Evolutionary conservation across 2,888 invertebrate species (phyloP).

Genomic region (Mayetiola destructor): DNA sequence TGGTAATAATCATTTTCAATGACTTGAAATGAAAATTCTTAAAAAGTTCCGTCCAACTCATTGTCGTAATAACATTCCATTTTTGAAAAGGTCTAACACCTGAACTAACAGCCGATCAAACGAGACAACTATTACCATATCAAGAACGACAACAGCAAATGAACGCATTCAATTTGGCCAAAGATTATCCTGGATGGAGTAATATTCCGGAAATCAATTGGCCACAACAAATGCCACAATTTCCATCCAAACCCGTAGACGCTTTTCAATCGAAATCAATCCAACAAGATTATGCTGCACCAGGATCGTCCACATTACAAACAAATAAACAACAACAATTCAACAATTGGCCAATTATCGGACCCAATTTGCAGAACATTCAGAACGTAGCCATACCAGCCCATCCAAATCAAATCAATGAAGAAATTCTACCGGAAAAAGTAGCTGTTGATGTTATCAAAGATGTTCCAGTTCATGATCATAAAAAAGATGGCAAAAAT

Average conservation of each 20-base stretch:
- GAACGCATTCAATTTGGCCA: too few species aligned
- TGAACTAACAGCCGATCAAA: too few species aligned
- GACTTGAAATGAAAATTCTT: background rate
- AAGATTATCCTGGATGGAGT: too few species aligned
- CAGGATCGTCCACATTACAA: conserved; percentile 10
- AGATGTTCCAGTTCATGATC: background rate
- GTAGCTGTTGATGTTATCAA: background rate
- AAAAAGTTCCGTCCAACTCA: too few species aligned
- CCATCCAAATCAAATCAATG: conserved; percentile 5
- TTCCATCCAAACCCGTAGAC: conserved; percentile 12
- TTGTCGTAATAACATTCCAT: too few species aligned
- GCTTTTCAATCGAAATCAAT: conserved; percentile 16
- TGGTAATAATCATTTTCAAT: conserved; percentile 18
- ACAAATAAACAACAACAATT: conserved; percentile 10
- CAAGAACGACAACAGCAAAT: conserved; percentile 21
- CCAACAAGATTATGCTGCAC: conserved; percentile 1
- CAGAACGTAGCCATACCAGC: background rate
- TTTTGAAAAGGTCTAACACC: too few species aligned
- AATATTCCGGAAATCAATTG: too few species aligned
- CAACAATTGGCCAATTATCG: background rate
- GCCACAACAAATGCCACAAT: conserved; percentile 19
- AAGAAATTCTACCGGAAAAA: background rate
- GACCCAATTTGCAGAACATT: background rate
- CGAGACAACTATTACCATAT: conserved; percentile 17
- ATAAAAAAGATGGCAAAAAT: conserved; percentile 5